phyloP scores from a whole-genome alignment of 2,797 vertebrate genomes.

The Danio kyathit region DNA sequence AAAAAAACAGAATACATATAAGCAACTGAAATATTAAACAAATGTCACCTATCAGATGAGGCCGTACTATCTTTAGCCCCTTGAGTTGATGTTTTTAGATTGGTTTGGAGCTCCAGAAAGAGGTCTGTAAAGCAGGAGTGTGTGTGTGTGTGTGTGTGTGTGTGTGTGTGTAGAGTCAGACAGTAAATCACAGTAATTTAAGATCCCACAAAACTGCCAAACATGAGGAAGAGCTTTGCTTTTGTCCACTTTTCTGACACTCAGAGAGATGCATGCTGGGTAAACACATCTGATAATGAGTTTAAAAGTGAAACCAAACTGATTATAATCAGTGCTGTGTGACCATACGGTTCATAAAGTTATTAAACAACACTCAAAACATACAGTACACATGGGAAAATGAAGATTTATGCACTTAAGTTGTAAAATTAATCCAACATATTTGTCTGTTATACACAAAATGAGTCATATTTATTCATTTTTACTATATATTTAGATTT shows the following conservation, averaged over 20 bases:
- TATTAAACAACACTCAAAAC: not conserved
- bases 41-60: no score
- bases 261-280: conserved; percentile 12
- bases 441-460: no score
- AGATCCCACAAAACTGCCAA: conserved; percentile 22
- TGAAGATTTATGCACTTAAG: no score
- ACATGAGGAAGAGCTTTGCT: conserved; percentile 13
- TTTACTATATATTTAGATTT: no score
- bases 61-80: no score
- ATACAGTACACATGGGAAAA: no score
- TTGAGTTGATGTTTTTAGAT: no score
- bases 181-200: conserved; percentile 44
- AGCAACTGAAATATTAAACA: no score
- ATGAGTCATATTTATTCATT: no score
- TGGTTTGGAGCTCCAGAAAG: conserved; percentile 1
- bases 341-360: not conserved
- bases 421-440: no score
- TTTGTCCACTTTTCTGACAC: not conserved
- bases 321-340: not conserved
- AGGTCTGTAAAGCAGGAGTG: conserved; percentile 37
- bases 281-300: not conserved
- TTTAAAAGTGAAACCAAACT: not conserved
- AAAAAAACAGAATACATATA: conserved; percentile 11
- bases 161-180: not conserved
- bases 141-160: no score